phyloP scores from a whole-genome alignment of 53 echinoderm and acorn worm species.

The Temnopleurus reevesii region DNA sequence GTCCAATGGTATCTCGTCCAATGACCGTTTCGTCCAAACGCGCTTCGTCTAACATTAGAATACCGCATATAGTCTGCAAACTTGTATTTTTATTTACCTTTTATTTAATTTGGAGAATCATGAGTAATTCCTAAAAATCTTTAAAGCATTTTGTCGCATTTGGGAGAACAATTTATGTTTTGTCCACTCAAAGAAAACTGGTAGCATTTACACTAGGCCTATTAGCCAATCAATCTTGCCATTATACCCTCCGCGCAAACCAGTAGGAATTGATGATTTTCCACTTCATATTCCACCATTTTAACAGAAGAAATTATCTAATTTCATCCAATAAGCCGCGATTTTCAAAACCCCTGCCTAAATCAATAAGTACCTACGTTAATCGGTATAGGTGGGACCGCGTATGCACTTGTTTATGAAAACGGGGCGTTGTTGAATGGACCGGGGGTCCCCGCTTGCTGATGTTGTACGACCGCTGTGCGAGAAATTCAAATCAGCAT shows the following conservation, averaged over 20 bases:
- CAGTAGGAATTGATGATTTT: neutral
- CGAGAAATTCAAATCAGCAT: slow-evolving; percentile 59
- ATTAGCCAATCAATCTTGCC: neutral
- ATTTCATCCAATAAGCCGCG: neutral
- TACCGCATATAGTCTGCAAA: too few relatives aligned
- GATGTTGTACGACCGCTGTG: slow-evolving; percentile 28
- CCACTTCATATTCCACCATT: neutral
- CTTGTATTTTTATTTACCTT: too few relatives aligned
- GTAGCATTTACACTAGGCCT: slow-evolving; percentile 22
- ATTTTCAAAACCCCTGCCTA: slow-evolving; percentile 13
- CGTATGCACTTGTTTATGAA: neutral
- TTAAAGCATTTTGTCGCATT: too few relatives aligned
- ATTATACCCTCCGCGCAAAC: neutral
- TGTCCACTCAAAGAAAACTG: too few relatives aligned
- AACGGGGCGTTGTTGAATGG: neutral
- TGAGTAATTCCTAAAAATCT: too few relatives aligned
- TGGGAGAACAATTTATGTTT: too few relatives aligned
- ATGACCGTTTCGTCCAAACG: too few relatives aligned
- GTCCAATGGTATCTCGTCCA: too few relatives aligned
- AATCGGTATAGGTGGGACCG: slow-evolving; percentile 19
- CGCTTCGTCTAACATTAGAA: too few relatives aligned
- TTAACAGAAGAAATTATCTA: slow-evolving; percentile 32
- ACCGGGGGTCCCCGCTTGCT: slow-evolving; percentile 20
- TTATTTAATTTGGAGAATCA: too few relatives aligned
- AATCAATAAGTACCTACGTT: slow-evolving; percentile 31